Evolutionary conservation across 1,140 invertebrate genomes (phyloP).

Genomic region (Drepana arcuata): DNA sequence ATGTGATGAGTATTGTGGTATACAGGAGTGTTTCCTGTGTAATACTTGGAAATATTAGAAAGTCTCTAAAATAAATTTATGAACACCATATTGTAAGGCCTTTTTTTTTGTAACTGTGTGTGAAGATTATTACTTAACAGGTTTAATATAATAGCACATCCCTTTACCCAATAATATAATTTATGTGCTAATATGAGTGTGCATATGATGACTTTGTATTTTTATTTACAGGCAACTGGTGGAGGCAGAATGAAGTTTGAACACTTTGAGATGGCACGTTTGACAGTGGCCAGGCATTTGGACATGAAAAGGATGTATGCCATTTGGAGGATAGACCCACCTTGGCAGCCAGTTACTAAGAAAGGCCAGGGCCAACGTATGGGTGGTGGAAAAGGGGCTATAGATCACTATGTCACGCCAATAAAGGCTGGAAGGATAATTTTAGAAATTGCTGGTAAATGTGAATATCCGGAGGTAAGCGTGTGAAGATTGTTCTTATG

Average conservation of each 20-base stretch:
- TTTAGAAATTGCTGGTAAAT: conserved; percentile 93
- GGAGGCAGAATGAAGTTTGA: conserved; percentile 86
- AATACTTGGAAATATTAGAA: too few relatives aligned
- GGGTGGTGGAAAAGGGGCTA: conserved; percentile 97
- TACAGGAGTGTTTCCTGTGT: too few relatives aligned
- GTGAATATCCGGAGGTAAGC: conserved; percentile 90
- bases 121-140: too few relatives aligned
- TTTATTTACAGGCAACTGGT: conserved; percentile 77
- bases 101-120: too few relatives aligned
- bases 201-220: conserved; percentile 2
- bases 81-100: too few relatives aligned
- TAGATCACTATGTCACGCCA: conserved; percentile 96
- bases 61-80: too few relatives aligned
- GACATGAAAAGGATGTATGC: conserved; percentile 89
- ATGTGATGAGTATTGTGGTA: too few relatives aligned
- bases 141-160: too few relatives aligned
- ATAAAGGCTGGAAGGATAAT: conserved; percentile 93
- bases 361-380: conserved; percentile 92
- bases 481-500: too few relatives aligned
- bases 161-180: too few relatives aligned
- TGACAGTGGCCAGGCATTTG: conserved; percentile 82
- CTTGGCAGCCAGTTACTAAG: conserved; percentile 95
- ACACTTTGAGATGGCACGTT: conserved; percentile 92
- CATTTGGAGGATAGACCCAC: conserved; percentile 94
- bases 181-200: too few relatives aligned